phyloP scores from a whole-genome alignment of 2,888 invertebrate genomes.

The Apamea epomidion region DNA sequence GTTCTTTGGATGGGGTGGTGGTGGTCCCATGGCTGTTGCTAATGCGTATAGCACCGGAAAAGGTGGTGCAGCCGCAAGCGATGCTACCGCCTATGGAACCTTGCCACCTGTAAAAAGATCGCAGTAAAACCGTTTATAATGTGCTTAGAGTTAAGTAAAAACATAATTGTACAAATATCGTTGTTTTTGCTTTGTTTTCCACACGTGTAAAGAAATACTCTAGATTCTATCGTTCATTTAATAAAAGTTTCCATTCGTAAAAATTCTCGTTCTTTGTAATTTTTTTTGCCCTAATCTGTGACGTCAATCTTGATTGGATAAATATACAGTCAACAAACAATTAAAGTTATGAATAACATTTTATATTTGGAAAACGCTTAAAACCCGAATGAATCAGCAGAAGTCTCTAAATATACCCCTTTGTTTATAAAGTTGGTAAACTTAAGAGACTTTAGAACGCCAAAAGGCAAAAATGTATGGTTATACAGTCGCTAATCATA shows the following conservation, averaged over 20 bases:
- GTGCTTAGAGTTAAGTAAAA: constrained; percentile 54
- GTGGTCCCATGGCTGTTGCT: constrained; percentile 92
- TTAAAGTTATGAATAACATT: background rate
- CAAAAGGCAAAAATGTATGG: background rate
- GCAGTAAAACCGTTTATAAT: constrained; percentile 62
- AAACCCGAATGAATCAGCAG: background rate
- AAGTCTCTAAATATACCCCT: background rate
- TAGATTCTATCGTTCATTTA: constrained; percentile 28
- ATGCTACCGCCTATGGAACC: constrained; percentile 93
- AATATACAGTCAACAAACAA: background rate
- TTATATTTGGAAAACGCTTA: background rate
- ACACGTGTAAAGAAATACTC: constrained; percentile 41
- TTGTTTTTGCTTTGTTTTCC: constrained; percentile 38
- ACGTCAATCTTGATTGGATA: constrained; percentile 27
- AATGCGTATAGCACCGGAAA: constrained; percentile 93
- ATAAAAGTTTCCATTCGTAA: constrained; percentile 36
- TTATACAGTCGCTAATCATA: background rate
- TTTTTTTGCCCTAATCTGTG: constrained; percentile 22
- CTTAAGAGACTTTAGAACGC: background rate
- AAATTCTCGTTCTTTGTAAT: constrained; percentile 21
- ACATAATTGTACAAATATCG: constrained; percentile 51
- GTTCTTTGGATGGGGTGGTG: constrained; percentile 89
- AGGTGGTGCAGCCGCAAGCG: constrained; percentile 93
- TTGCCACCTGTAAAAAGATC: constrained; percentile 80
- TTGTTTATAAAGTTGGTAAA: background rate